Conservation (phyloP, 2,888 invertebrate genomes). For the Caenorhabditis parvicauda region DNA sequence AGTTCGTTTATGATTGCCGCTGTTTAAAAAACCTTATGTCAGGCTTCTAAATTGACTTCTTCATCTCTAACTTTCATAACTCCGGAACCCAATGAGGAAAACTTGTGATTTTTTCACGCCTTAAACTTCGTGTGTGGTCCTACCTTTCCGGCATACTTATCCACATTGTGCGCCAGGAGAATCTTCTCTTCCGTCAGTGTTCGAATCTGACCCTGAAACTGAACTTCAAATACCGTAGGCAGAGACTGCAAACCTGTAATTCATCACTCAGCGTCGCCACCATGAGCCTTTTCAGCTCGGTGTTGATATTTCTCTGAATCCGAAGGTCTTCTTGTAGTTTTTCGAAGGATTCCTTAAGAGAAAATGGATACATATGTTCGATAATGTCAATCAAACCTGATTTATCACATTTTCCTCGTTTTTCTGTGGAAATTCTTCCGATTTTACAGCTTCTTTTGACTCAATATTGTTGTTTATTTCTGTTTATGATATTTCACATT, state of each 20-base stretch:
- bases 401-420: conserved; percentile 14
- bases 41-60: too few species aligned
- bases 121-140: too few species aligned
- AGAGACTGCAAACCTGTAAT: conserved; percentile 71
- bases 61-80: too few species aligned
- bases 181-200: conserved; percentile 87
- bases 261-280: conserved; percentile 94
- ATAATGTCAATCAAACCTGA: too few species aligned
- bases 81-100: too few species aligned
- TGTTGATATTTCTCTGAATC: conserved; percentile 73
- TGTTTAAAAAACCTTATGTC: too few species aligned
- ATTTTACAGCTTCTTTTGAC: conserved; percentile 2
- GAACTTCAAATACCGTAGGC: too few species aligned
- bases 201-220: conserved; percentile 76
- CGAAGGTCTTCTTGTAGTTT: conserved; percentile 22
- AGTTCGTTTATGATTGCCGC: too few species aligned
- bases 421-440: conserved; percentile 12
- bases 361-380: too few species aligned
- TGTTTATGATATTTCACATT: conserved; percentile 15
- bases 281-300: conserved; percentile 84
- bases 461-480: conserved; percentile 14
- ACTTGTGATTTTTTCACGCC: too few species aligned
- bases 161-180: conserved; percentile 79
- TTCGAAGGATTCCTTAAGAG: too few species aligned
- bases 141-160: conserved; percentile 81